A percentile compares a stretch with the other conserved stretches of the same genome.
Evolutionary conservation across 2,797 vertebrate genomes (phyloP).

Genomic region (Clarias laeviceps): DNA sequence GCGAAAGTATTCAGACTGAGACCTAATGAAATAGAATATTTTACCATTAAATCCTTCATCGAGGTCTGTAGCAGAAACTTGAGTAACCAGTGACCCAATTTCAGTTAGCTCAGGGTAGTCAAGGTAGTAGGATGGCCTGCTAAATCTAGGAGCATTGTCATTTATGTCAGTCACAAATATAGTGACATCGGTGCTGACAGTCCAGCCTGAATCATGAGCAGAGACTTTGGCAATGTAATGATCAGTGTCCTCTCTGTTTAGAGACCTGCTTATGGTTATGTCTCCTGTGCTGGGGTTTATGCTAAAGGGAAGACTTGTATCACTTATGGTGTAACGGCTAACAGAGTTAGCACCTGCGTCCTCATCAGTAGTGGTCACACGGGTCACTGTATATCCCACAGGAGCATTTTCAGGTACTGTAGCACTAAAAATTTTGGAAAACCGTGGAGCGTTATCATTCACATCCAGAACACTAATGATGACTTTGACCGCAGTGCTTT

Average conservation of each 20-base stretch:
- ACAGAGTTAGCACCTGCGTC: conserved; percentile 87
- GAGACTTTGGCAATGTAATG: conserved; percentile 92
- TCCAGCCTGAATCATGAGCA: conserved; percentile 96
- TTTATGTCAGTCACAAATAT: conserved; percentile 92
- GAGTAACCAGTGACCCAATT: conserved; percentile 84
- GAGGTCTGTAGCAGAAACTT: conserved; percentile 87
- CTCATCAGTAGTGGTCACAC: conserved; percentile 94
- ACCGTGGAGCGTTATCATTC: conserved; percentile 94
- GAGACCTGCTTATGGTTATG: conserved; percentile 87
- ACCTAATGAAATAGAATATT: conserved; percentile 95
- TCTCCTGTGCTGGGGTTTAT: conserved; percentile 91
- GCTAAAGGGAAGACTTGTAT: conserved; percentile 87
- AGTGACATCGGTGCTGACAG: conserved; percentile 95
- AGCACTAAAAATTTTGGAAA: conserved; percentile 96
- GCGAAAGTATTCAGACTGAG: conserved; percentile 94
- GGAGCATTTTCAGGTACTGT: conserved; percentile 92
- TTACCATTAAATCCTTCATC: conserved; percentile 91
- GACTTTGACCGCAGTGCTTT: conserved; percentile 82
- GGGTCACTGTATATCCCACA: conserved; percentile 88
- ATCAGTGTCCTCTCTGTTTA: conserved; percentile 91
- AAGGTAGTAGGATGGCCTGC: conserved; percentile 90
- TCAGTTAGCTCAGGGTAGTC: conserved; percentile 92
- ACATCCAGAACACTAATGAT: conserved; percentile 89
- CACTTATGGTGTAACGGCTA: conserved; percentile 88
- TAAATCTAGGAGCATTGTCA: conserved; percentile 92